phyloP scores from a whole-genome alignment of 1,140 invertebrate genomes.

The Anastrepha ludens region DNA sequence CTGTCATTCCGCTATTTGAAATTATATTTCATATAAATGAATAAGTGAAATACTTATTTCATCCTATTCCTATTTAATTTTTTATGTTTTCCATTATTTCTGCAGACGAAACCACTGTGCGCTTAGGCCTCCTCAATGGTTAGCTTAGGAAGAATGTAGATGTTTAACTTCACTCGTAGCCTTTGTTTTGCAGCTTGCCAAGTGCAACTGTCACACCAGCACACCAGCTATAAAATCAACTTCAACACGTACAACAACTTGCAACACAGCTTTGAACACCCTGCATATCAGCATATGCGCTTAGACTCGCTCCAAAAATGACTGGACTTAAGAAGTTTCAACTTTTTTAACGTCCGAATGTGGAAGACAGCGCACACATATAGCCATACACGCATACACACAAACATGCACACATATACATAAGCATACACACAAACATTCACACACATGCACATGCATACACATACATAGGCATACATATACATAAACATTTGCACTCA shows the following conservation, averaged over 20 bases:
- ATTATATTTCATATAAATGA: too few relatives aligned
- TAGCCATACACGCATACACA: background rate
- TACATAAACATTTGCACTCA: background rate
- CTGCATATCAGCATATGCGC: background rate
- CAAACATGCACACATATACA: background rate
- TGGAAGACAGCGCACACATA: background rate
- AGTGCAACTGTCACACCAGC: background rate
- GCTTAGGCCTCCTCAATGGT: background rate
- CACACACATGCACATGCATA: background rate
- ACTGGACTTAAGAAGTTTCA: constrained; percentile 32
- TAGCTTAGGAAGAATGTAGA: background rate
- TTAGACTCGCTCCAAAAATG: background rate
- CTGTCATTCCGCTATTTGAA: too few relatives aligned
- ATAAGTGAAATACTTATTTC: too few relatives aligned
- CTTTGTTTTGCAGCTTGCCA: constrained; percentile 24
- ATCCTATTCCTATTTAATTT: too few relatives aligned
- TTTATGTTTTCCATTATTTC: too few relatives aligned
- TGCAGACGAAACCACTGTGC: background rate
- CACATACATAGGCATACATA: background rate
- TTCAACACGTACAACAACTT: constrained; percentile 46
- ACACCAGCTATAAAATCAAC: background rate
- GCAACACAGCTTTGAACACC: background rate
- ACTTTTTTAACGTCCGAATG: background rate
- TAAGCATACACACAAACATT: background rate
- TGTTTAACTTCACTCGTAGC: background rate